phyloP scores from a whole-genome alignment of 1,140 invertebrate species.

The Melipona quadrifasciata region DNA sequence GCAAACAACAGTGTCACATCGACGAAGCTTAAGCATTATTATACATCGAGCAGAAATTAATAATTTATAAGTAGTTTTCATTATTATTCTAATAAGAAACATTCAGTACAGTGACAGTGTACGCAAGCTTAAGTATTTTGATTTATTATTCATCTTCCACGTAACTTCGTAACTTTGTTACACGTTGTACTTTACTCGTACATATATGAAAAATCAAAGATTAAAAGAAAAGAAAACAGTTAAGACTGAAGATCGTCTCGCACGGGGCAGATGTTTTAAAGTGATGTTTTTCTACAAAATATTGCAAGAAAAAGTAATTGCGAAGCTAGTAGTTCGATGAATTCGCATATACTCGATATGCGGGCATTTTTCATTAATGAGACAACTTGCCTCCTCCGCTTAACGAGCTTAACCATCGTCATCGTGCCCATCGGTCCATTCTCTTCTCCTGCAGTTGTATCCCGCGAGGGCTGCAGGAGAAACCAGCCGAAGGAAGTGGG shows the following conservation, averaged over 20 bases:
- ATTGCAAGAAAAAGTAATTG: too few species aligned
- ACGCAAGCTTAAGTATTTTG: not conserved
- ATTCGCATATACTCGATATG: not conserved
- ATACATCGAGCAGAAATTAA: not conserved
- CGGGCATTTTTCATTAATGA: not conserved
- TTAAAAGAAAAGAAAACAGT: not conserved
- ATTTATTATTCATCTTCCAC: not conserved
- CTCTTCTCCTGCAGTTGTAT: conserved; percentile 15
- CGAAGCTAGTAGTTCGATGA: not conserved
- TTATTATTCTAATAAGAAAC: not conserved
- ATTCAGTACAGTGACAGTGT: not conserved
- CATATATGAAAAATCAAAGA: not conserved
- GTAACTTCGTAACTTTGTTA: not conserved
- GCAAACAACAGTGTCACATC: not conserved
- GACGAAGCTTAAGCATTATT: not conserved
- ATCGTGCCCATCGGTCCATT: not conserved
- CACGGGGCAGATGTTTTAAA: not conserved
- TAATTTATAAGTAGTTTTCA: not conserved
- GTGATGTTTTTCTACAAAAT: not conserved
- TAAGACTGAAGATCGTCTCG: not conserved
- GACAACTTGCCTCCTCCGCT: not conserved
- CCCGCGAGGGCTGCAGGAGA: conserved; percentile 32
- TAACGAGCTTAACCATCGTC: not conserved
- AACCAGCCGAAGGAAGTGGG: conserved; percentile 15
- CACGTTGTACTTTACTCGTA: not conserved